These are phyloP conservation scores for Ylistrum balloti DNA, from an alignment of 1,140 invertebrate species.

Conservation along the genomic window DNA sequence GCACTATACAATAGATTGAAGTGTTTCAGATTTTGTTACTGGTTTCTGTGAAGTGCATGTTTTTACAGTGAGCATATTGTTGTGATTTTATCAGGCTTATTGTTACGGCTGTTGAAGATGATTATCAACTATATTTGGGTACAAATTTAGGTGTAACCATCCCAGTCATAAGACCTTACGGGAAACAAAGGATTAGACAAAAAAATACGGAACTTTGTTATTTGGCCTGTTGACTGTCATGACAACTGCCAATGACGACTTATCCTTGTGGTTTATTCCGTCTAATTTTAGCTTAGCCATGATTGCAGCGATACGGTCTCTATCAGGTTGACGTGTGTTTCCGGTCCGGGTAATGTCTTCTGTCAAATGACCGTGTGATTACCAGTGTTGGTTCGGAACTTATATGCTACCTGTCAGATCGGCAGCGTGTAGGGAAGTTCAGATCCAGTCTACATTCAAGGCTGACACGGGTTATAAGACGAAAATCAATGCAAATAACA, in stretches of 20 bases:
- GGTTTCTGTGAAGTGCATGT: too few species aligned
- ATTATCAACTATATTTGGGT: too few species aligned
- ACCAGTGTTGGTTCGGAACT: not conserved
- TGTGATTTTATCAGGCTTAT: too few species aligned
- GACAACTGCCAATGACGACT: not conserved
- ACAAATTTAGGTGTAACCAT: too few species aligned
- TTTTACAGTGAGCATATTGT: too few species aligned
- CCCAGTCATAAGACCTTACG: too few species aligned
- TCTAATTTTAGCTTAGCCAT: not conserved
- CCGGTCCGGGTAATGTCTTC: not conserved
- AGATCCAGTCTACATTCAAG: not conserved
- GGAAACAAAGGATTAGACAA: too few species aligned
- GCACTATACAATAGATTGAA: too few species aligned
- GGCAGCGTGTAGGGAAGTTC: not conserved
- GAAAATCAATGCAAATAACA: not conserved
- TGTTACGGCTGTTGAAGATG: too few species aligned
- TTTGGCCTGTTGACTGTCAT: not conserved
- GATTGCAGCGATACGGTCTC: not conserved
- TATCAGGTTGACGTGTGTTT: not conserved
- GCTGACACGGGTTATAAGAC: not conserved
- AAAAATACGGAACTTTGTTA: not conserved
- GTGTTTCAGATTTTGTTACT: too few species aligned
- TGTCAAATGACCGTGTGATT: conserved; percentile 18
- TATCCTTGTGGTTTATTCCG: not conserved
- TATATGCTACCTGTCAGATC: not conserved